Percentiles rank a stretch among this genome's conserved stretches.
These are phyloP conservation scores for Trichonephila clavata DNA, from an alignment of 1,140 invertebrate genomes.

Conservation along the genomic window DNA sequence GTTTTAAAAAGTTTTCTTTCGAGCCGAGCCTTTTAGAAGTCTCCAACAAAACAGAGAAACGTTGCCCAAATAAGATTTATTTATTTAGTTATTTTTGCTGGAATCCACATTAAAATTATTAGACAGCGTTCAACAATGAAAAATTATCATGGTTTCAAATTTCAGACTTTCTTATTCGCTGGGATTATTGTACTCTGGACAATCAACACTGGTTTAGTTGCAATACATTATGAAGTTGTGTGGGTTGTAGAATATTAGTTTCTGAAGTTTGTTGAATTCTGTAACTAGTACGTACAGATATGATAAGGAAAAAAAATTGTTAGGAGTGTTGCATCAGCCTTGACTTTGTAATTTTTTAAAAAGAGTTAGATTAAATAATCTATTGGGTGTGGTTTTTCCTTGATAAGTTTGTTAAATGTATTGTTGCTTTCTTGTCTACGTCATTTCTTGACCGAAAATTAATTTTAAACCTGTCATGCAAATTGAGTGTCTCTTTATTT, in stretches of 20 bases:
- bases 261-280: background rate
- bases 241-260: background rate
- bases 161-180: background rate
- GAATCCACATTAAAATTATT: no score
- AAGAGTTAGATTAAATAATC: background rate
- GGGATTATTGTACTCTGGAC: background rate
- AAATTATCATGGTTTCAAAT: no score
- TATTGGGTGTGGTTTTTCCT: background rate
- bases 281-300: background rate
- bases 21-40: no score
- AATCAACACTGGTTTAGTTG: background rate
- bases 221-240: background rate
- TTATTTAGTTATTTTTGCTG: no score
- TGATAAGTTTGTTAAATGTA: background rate
- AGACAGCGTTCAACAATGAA: no score
- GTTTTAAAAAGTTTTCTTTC: no score
- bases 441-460: no score
- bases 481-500: no score
- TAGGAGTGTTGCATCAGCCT: background rate
- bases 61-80: no score
- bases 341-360: background rate
- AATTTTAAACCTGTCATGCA: no score
- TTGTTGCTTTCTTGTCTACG: background rate
- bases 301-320: background rate
- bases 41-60: no score